Evolutionary conservation across 2,113 vertebrate genomes (phyloP).

Genomic region (Pterocles gutturalis): DNA sequence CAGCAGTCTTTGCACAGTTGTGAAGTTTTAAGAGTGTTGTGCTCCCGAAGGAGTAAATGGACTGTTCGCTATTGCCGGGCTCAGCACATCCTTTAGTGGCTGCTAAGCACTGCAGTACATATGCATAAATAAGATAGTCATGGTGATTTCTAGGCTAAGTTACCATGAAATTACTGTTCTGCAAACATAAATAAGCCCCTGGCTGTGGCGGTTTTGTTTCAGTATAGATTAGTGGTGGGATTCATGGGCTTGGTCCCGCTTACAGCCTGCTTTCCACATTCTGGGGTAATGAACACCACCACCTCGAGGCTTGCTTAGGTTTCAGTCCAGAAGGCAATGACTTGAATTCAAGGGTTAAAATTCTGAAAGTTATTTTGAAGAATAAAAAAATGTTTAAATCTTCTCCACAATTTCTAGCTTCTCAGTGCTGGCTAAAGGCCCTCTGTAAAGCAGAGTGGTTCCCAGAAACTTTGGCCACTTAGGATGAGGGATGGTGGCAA

Average conservation of each 20-base stretch:
- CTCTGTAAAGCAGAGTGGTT: neutral
- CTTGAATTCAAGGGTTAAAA: neutral
- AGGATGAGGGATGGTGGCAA: neutral
- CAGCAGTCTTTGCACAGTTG: neutral
- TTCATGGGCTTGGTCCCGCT: neutral
- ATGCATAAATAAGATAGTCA: slow-evolving; percentile 51
- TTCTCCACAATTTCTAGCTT: neutral
- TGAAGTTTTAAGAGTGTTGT: neutral
- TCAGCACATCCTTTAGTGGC: neutral
- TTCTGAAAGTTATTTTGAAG: neutral
- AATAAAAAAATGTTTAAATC: neutral
- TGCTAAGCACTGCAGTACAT: neutral
- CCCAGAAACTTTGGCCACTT: neutral
- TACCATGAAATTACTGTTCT: slow-evolving; percentile 54
- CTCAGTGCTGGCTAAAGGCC: neutral
- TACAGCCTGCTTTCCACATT: neutral
- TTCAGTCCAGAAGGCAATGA: neutral
- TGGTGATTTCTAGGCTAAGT: slow-evolving; percentile 36
- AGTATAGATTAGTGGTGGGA: neutral
- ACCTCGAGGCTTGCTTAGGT: neutral
- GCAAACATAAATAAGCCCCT: slow-evolving; percentile 1
- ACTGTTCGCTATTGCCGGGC: neutral
- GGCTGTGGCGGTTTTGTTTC: neutral
- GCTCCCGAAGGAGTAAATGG: neutral
- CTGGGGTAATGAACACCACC: neutral